Evolutionary conservation across 2,113 vertebrate species (phyloP).

Genomic region (Myrmecophaga tridactyla): DNA sequence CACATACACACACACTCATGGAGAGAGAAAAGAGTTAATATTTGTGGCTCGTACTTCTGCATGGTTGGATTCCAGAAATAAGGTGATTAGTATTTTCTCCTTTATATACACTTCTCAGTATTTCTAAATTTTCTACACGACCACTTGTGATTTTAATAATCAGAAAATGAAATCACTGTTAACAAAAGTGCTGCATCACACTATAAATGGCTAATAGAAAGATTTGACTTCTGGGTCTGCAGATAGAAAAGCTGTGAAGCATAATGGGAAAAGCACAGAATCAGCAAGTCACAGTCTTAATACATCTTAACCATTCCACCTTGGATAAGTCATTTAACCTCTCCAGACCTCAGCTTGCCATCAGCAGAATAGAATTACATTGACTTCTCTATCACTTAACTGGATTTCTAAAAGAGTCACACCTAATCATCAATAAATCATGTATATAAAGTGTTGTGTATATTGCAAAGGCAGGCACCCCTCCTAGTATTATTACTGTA

Average conservation of each 20-base stretch:
- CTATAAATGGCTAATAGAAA: not conserved
- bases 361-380: not conserved
- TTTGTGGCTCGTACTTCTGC: not conserved
- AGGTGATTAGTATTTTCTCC: not conserved
- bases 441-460: not conserved
- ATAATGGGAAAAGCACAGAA: not conserved
- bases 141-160: not conserved
- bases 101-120: not conserved
- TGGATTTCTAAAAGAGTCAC: not conserved
- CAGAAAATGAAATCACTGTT: not conserved
- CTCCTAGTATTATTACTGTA: not conserved
- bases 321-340: not conserved
- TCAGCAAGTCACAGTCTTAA: not conserved
- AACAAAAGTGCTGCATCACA: not conserved
- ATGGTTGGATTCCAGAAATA: not conserved
- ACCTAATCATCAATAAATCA: rapidly evolving
- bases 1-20: no score
- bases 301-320: rapidly evolving
- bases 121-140: not conserved
- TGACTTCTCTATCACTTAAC: not conserved
- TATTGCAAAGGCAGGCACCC: not conserved
- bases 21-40: not conserved
- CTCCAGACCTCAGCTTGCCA: not conserved
- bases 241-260: not conserved
- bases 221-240: not conserved